phyloP scores from a whole-genome alignment of 2,797 vertebrate species.

The Urophycis tenuis region DNA sequence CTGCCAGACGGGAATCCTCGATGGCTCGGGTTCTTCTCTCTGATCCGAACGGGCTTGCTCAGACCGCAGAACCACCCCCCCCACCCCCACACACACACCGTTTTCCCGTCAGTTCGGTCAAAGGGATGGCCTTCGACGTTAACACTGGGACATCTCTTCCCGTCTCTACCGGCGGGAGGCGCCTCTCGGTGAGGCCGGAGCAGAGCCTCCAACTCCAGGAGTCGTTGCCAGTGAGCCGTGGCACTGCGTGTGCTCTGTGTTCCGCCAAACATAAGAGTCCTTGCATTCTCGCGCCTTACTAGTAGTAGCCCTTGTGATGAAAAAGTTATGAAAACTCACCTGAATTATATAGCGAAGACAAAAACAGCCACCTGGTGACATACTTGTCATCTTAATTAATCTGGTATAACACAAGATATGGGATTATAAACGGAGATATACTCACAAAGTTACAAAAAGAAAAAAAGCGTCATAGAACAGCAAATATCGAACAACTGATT shows the following conservation, averaged over 20 bases:
- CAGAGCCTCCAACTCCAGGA: slow-evolving; percentile 27
- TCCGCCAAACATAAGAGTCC: slow-evolving; percentile 46
- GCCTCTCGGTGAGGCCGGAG: slow-evolving; percentile 32
- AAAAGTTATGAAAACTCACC: slow-evolving; percentile 72
- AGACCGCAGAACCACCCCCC: slow-evolving; percentile 16
- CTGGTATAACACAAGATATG: slow-evolving; percentile 63
- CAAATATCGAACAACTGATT: slow-evolving; percentile 61
- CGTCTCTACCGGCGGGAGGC: slow-evolving; percentile 27
- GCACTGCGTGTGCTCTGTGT: slow-evolving; percentile 55
- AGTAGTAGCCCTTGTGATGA: slow-evolving; percentile 77
- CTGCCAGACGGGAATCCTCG: background rate
- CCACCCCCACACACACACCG: too few relatives aligned
- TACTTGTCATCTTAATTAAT: slow-evolving; percentile 46
- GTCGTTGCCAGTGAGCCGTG: slow-evolving; percentile 41
- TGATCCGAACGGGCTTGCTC: slow-evolving; percentile 37
- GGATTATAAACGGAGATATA: slow-evolving; percentile 58
- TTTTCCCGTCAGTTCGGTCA: too few relatives aligned
- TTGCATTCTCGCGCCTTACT: slow-evolving; percentile 52
- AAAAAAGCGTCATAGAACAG: slow-evolving; percentile 57
- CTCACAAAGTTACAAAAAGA: slow-evolving; percentile 49
- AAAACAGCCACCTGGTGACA: slow-evolving; percentile 22
- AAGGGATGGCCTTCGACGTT: slow-evolving; percentile 43
- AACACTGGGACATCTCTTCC: slow-evolving; percentile 19
- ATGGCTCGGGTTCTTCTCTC: background rate
- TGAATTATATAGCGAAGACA: slow-evolving; percentile 68